Evolutionary conservation across 2,113 vertebrate species (phyloP), one percentile per base, ranked within the genome.

Genomic region (Brachionichthys hirsutus): DNA sequence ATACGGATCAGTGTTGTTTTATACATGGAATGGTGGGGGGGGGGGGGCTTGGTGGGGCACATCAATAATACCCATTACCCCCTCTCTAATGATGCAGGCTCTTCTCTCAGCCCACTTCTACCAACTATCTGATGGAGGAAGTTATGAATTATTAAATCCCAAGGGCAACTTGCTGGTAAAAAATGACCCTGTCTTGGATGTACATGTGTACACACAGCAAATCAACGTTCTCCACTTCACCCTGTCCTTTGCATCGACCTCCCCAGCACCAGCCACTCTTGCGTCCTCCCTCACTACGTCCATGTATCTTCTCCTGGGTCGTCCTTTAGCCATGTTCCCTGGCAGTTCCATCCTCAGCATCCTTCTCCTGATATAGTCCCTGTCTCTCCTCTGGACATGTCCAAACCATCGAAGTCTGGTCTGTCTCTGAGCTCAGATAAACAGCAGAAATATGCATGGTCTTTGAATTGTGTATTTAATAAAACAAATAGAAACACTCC

Each of bases 1-100:
- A 92, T 91, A 89, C 91, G 89, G 80, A 91, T 89, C 88, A 87
- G 91, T 90, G 89, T 90, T 91, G 91, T 92, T 90, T 92, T 90
- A 92, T 92, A 92, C 89, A 92, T 90, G 89, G 90, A 92, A 89
- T 85, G 84, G 84, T 84, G 78, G 82, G 79, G 80, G 79, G 79
- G 78, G 82, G 79, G 80, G 79, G 79, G 85, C 76, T 82, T 46
- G 56, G 74, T 47, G 61, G 82, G 81, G 80, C 56, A 53, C 85
- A 92, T 92, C 91, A 90, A 92, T 92, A 90, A 76, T 77, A 82
- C 67, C 89, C 89, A 92, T 91, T 92, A 91, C 89, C 86, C 87
- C 77, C 74, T 79, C 80, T 87, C 88, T 90, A 92, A 91, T 89
- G 87, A 92, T 86, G 83, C 74, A 62, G 77, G 73, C 70, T 16